Evolutionary conservation across 2,888 invertebrate species (phyloP), one percentile per base, ranked within the genome.

Genomic region (Drosophila koepferae): DNA sequence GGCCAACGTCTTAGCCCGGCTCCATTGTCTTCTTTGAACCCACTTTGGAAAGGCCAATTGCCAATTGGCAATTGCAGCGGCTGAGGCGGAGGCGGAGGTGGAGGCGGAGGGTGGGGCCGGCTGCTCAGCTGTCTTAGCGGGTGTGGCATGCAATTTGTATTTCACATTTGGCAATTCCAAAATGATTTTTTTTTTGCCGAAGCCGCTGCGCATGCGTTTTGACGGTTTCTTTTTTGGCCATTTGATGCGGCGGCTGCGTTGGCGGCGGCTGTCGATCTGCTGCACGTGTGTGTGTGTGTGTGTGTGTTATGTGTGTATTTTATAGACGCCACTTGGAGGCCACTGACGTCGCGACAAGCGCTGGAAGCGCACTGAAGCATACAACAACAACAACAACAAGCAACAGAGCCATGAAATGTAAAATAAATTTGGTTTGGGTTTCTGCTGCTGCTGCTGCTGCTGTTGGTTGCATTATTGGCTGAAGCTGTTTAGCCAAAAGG

Each of bases 61-160:
- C 31, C 80, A 71, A 74, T 64, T 61, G 70, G 36, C 55, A 6
- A 49, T 49, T 49, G 48, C 48, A 49, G 48, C 48, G 48, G 14
- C 14, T 2, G 14, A n/a, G 38, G 40, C 8, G 2, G 7, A 6
- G n/a, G 48, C 28, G 28, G 16, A 9, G 54, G 56, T 8, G 36
- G 49, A 40, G 53, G 20, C 10, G 38, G 8, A 8, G 8, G 23
- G 28, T 12, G 36, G 41, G 23, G n/a, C 8, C 1, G n/a, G 36
- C 7, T 14, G 44, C 28, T 40, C 38, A 44, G 43, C 49, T 43
- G 61, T 56, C 41, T 60, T 34, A 23, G 65, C 60, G 87, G 86
- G 82, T 82, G 82, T 66, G 75, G 80, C 64, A 74, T 74, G 82
- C 89, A 84, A 89, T 88, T 88, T 86, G 80, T 82, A 77, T 83